Base-by-base conservation (phyloP, 2,113 vertebrate species). In the Notechis scutatus region DNA sequence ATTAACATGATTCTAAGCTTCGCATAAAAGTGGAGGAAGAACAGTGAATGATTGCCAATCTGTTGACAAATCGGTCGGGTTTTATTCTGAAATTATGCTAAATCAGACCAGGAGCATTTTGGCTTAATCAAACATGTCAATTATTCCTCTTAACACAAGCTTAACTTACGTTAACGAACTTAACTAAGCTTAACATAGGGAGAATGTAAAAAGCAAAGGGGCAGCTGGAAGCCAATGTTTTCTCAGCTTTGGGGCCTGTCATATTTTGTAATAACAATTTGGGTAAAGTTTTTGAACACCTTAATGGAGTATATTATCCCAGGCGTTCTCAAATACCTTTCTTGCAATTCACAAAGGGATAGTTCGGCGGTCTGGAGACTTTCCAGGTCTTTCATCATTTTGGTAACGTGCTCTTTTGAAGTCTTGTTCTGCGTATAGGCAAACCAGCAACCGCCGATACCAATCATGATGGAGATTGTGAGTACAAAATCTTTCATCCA, bases 331-430 rank as follows among this genome's bases (percentile, higher is more conserved):
- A 95, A 97, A 96, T 94, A 99, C 99, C 98, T 99, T 96, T 98
- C 98, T 96, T 99, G 99, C 94, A 99, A 97, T 92, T 99, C 99
- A 92, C 98, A 95, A 18, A 99, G 98, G 96, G 99, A 99, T 96
- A 98, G 98, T 94, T 99, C 99, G 24, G 99, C 99, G 20, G 98
- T 97, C 90, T 99, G 99, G 11, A 99, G 98, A 94, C 99, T 99
- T 94, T 99, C 99, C 96, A 99, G 97, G 88, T 99, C 99, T 97
- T 98, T 99, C 99, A 99, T 99, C 99, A 99, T 99, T 97, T 98
- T 99, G 93, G 98, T 98, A 95, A 99, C 98, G 97, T 99, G 99
- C 94, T 99, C 98, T 97, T 98, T 99, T 88, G 99, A 99, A 69
- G 98, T 98, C 96, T 98, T 99, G 98, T 99, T 99, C 96, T 99